Evolutionary conservation across 2,888 invertebrate species (phyloP).

Genomic region (Nemoura dubitans): DNA sequence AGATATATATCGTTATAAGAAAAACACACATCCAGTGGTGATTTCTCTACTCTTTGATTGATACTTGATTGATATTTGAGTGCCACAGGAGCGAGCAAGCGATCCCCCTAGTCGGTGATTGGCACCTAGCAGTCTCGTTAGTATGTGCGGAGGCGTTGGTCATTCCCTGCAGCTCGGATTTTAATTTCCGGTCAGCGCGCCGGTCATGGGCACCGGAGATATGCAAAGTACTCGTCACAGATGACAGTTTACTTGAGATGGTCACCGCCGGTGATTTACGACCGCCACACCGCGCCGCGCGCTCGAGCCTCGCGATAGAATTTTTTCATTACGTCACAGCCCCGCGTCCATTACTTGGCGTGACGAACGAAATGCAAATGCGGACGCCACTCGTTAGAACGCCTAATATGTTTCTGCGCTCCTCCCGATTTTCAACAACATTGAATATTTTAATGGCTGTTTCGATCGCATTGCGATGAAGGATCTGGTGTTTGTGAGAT

Average conservation of each 20-base stretch:
- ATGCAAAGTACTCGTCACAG: constrained; percentile 12
- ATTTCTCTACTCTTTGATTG: neutral
- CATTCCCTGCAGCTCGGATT: neutral
- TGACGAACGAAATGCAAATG: neutral
- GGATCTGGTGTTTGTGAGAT: too few species aligned
- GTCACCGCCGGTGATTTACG: neutral
- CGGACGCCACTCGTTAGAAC: neutral
- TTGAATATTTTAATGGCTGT: neutral
- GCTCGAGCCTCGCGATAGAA: neutral
- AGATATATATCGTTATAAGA: too few species aligned
- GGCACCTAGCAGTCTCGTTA: too few species aligned
- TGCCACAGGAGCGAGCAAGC: neutral
- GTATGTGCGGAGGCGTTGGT: neutral
- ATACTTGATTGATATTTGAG: neutral
- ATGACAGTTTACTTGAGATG: neutral
- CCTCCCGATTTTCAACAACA: neutral
- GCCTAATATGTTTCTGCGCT: neutral
- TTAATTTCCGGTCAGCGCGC: constrained; percentile 28
- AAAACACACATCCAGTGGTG: neutral
- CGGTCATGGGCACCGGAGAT: neutral
- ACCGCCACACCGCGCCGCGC: neutral
- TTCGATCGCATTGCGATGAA: neutral
- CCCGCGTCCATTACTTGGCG: neutral
- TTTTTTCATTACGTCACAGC: constrained; percentile 2
- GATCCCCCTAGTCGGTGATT: too few species aligned